phyloP scores from a whole-genome alignment of 2,888 invertebrate species.

The Acronicta psi region DNA sequence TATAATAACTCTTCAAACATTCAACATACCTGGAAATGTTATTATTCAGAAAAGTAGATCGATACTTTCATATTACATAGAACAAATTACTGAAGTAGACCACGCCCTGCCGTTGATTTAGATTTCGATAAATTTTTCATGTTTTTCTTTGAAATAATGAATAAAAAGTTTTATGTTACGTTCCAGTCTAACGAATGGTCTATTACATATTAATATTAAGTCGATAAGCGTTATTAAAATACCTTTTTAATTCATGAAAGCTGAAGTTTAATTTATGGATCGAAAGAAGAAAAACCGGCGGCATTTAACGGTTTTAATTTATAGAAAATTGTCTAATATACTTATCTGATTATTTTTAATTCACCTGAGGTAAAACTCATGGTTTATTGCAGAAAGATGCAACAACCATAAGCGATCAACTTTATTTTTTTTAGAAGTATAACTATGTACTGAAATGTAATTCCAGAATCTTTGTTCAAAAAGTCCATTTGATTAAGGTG shows the following conservation, averaged over 20 bases:
- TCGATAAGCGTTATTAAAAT: background rate
- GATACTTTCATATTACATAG: conserved; percentile 2
- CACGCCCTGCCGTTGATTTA: conserved; percentile 71
- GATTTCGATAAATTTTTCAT: conserved; percentile 47
- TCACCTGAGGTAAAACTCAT: no score
- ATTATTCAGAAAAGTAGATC: conserved; percentile 5
- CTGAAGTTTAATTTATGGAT: conserved; percentile 14
- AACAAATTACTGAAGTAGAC: conserved; percentile 60
- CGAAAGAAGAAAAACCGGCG: conserved; percentile 33
- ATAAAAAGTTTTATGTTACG: conserved; percentile 26
- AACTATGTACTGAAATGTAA: no score
- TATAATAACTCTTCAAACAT: conserved; percentile 22
- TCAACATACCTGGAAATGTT: conserved; percentile 25
- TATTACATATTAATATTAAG: background rate
- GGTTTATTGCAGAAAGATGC: no score
- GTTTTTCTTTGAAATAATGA: conserved; percentile 41
- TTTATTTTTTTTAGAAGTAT: no score
- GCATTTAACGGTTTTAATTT: background rate
- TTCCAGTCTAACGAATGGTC: background rate
- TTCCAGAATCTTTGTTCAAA: no score
- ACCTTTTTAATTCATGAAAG: conserved; percentile 40
- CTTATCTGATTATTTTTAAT: no score
- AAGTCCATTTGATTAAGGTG: no score
- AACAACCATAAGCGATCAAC: no score
- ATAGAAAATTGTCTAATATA: background rate